Evolutionary conservation across 2,888 invertebrate genomes (phyloP).

Genomic region (Yponomeuta cagnagella): DNA sequence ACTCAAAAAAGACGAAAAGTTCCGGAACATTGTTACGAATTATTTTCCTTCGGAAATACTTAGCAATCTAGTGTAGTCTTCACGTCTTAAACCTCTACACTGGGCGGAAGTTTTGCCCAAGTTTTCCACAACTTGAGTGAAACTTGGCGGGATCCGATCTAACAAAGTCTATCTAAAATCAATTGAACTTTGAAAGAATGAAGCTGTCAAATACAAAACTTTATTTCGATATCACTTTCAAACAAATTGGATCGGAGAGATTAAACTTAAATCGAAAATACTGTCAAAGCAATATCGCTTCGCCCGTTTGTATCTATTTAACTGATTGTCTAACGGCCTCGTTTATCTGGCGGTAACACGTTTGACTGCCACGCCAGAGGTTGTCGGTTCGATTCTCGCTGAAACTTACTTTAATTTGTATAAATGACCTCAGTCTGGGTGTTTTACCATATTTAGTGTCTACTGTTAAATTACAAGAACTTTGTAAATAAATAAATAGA

Average conservation of each 20-base stretch:
- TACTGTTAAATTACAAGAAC: no score
- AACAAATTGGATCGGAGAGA: slow-evolving; percentile 6
- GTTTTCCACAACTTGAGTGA: slow-evolving; percentile 45
- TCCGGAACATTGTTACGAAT: slow-evolving; percentile 44
- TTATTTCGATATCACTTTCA: slow-evolving; percentile 33
- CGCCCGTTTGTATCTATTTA: background rate
- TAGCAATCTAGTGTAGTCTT: slow-evolving; percentile 39
- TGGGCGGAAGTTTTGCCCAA: slow-evolving; percentile 51
- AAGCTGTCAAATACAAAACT: slow-evolving; percentile 45
- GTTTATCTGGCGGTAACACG: no score
- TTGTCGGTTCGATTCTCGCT: no score
- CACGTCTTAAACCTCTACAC: slow-evolving; percentile 55
- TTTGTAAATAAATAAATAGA: no score
- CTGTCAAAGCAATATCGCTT: background rate
- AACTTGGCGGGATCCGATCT: slow-evolving; percentile 53
- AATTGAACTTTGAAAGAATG: slow-evolving; percentile 59
- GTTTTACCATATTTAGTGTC: no score
- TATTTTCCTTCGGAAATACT: slow-evolving; percentile 55
- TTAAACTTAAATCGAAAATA: background rate
- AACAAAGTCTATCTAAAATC: slow-evolving; percentile 38
- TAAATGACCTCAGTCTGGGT: no score
- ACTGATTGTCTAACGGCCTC: no score
- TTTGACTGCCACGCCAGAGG: no score
- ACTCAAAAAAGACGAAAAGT: background rate
- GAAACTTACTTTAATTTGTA: no score